phyloP scores from a whole-genome alignment of 2,797 vertebrate genomes.

The Syngnathus acus region DNA sequence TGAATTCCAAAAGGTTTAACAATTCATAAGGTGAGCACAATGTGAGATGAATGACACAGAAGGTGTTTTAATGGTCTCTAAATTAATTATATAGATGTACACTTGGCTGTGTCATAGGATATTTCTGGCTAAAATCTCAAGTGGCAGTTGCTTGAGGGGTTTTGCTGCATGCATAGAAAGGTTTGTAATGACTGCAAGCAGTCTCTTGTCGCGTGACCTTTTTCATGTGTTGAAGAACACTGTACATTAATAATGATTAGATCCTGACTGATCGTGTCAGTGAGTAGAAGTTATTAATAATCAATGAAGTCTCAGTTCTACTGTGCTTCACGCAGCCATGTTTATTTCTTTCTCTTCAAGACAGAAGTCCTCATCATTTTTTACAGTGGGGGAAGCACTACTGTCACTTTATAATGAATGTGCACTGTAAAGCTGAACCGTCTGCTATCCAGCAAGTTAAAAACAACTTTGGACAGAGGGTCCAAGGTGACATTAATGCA shows the following conservation, averaged over 20 bases:
- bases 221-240: slow-evolving; percentile 2
- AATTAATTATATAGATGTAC: background rate
- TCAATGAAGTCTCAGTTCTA: background rate
- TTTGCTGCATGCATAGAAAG: background rate
- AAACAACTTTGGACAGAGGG: background rate
- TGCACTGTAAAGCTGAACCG: background rate
- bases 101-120: background rate
- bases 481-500: background rate
- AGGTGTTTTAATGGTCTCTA: background rate
- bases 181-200: slow-evolving; percentile 2
- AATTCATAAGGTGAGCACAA: background rate
- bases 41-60: background rate
- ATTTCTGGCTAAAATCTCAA: background rate
- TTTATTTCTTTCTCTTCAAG: background rate
- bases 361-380: background rate
- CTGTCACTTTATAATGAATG: background rate
- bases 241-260: background rate
- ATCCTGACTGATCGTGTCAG: background rate
- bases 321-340: background rate
- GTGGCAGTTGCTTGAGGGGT: background rate
- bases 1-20: background rate
- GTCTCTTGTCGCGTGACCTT: slow-evolving; percentile 2
- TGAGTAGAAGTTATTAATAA: background rate
- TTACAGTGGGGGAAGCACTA: background rate
- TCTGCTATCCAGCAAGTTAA: background rate